phyloP scores from a whole-genome alignment of 2,113 vertebrate genomes.

The Pavo muticus region DNA sequence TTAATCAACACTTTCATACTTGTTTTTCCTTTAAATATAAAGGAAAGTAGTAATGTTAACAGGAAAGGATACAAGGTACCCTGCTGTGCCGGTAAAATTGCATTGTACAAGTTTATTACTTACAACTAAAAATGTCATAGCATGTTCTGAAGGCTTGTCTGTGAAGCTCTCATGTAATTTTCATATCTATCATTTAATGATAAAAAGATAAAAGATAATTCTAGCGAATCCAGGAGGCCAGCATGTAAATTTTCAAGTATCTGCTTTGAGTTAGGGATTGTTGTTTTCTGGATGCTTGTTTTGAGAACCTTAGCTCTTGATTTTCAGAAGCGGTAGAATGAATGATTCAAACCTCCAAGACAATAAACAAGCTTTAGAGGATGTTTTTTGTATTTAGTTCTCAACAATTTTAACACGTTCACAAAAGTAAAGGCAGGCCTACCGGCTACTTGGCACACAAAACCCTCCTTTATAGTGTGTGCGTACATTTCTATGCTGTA shows the following conservation, averaged over 20 bases:
- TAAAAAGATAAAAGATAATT: too few relatives aligned
- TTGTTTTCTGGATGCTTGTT: neutral
- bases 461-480: neutral
- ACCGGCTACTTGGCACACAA: neutral
- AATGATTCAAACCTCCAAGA: neutral
- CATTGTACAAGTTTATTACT: neutral
- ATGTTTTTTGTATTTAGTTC: neutral
- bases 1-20: slow-evolving; percentile 72
- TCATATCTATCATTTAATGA: neutral
- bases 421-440: neutral
- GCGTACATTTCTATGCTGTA: neutral
- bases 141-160: neutral
- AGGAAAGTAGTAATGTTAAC: slow-evolving; percentile 19
- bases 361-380: neutral
- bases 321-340: neutral
- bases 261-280: neutral
- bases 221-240: neutral
- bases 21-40: slow-evolving; percentile 66
- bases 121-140: neutral
- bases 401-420: neutral
- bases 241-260: neutral
- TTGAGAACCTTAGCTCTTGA: neutral
- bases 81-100: slow-evolving; percentile 23
- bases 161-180: neutral
- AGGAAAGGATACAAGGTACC: neutral